Percentiles rank a stretch among this genome's conserved stretches.
phyloP scores from a whole-genome alignment of 2,113 vertebrate species.

The Delphinapterus leucas region DNA sequence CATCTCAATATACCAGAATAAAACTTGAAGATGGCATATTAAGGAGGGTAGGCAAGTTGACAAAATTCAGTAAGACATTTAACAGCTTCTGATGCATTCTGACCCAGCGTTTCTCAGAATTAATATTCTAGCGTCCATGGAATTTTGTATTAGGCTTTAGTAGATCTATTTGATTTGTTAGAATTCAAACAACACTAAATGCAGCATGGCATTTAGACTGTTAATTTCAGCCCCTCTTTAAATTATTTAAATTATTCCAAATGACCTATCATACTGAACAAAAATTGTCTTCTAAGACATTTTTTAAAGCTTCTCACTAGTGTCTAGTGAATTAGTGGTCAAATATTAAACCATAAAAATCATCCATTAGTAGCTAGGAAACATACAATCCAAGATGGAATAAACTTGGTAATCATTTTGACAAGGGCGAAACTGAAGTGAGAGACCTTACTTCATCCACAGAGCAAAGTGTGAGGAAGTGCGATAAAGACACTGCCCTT shows the following conservation, averaged over 20 bases:
- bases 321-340: constrained; percentile 31
- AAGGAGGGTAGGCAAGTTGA: background rate
- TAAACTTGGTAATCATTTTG: constrained; percentile 65
- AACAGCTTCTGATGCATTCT: constrained; percentile 14
- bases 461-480: background rate
- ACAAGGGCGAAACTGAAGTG: constrained; percentile 60
- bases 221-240: constrained; percentile 39
- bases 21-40: background rate
- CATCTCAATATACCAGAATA: background rate
- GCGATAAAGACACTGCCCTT: background rate
- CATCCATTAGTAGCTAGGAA: constrained; percentile 48
- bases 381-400: constrained; percentile 38
- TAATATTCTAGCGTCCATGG: constrained; percentile 12
- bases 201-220: background rate
- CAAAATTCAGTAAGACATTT: constrained; percentile 25
- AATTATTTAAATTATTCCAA: constrained; percentile 2
- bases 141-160: constrained; percentile 50
- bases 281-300: constrained; percentile 39
- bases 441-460: constrained; percentile 50
- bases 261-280: constrained; percentile 40
- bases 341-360: constrained; percentile 55
- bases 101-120: background rate
- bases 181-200: constrained; percentile 43
- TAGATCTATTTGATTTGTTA: constrained; percentile 57
- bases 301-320: constrained; percentile 26